Base-by-base conservation (phyloP, 2,888 invertebrate species). In the Stictocephala bisonia region DNA sequence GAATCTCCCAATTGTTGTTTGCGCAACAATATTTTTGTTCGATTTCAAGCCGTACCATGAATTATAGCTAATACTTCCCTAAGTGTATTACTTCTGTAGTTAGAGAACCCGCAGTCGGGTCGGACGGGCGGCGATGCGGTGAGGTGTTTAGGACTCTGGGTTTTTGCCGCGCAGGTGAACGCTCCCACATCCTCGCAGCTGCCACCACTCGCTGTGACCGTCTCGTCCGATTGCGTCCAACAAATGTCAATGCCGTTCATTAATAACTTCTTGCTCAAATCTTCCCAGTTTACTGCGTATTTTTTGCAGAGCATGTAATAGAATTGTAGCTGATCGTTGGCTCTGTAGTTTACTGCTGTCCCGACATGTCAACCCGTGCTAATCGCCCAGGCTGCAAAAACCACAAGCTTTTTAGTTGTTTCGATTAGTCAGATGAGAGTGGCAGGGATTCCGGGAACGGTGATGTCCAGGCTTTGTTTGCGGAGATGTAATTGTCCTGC, bases 181-280 rank as follows among this genome's bases (percentile, higher is more conserved):
- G 35, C 35, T 31, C 35, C 35, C 35, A 31, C 35, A 31, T 31
- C 6, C n/a, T n/a, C n/a, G 6, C 35, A 9, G 7, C 44, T 44
- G 64, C 64, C 41, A 22, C 60, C 31, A 31, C 60, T 40, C 58
- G 3, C 13, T 27, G 48, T 35, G 31, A 51, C 53, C 40, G 70
- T 70, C 56, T 41, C 70, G 70, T 58, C 48, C 58, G 58, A 71
- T 71, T 71, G 58, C 44, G 40, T 58, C 56, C 41, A 26, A 29
- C 58, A 71, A 58, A 71, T 71, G 70, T 71, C 70, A 71, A 71
- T 71, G 70, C 58, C 70, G 29, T 48, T 58, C 70, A 71, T 71
- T 71, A 71, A 71, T 71, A 71, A 58, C 58, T 71, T 71, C 70
- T 71, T 58, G 56, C 58, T 15, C 58, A 56, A 41, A 31, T 41